Base-by-base conservation (phyloP, 2,797 vertebrate genomes). In the Aulostomus chinensis region DNA sequence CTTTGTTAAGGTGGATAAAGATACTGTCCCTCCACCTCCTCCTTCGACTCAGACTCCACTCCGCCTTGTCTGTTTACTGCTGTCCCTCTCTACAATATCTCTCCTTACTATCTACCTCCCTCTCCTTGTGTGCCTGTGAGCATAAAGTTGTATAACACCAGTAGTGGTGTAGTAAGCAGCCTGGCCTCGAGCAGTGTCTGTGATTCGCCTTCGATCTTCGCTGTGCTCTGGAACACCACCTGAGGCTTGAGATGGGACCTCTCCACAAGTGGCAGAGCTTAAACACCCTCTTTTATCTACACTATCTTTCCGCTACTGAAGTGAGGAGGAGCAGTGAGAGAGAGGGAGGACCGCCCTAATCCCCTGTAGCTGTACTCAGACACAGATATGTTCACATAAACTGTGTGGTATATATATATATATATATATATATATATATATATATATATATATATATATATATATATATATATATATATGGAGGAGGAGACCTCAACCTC, bases 161-260 rank as follows among this genome's bases (percentile, higher is more conserved):
- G 64, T 56, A 38, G 59, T 16, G 55, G 46, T 73, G 75, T 72
- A 58, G 68, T 60, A 73, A 69, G 65, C 59, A 64, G 50, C 67
- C 66, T 74, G 63, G 73, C 78, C 85, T 73, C 24, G 51, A 87
- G 82, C 75, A 1, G 39, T 53, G 71, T 74, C 72, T 85, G 54
- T 80, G 81, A 85, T 83, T 80, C 46, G 36, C 76, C 76, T 80
- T 82, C 70, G 73, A 74, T 83, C 80, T 81, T 48, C 25, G 67
- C 74, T 12, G 55, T 24, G 62, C 2, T 14, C 69, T 58, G 65
- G 50, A 76, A 71, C 68, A 52, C 61, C 67, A 84, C 87, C 86
- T 60, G 69, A 73, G 81, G 81, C 84, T 70, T 69, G 55, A 80
- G 80, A 85, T 67, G 78, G 76, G 78, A 73, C 82, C 76, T 74